A percentile compares a stretch with the other conserved stretches of the same genome.
Conservation (phyloP, 2,113 vertebrate species). For the Danionella cerebrum region DNA sequence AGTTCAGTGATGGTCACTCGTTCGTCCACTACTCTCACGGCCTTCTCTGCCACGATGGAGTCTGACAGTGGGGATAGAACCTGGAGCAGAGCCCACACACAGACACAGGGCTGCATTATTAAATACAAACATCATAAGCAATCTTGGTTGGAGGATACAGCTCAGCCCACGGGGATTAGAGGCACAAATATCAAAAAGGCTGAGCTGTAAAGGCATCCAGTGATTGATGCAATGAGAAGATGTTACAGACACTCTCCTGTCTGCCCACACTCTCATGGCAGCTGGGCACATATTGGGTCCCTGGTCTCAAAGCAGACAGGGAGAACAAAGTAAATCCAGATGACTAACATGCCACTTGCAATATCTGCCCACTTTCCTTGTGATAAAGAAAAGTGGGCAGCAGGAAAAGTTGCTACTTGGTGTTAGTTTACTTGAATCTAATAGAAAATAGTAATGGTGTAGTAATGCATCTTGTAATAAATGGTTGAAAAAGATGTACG, state of each 20-base stretch:
- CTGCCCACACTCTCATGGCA: slow-evolving; percentile 12
- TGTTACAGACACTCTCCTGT: background rate
- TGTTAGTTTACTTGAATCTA: too few relatives aligned
- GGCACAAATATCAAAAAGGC: background rate
- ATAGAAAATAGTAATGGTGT: too few relatives aligned
- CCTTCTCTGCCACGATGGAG: slow-evolving; percentile 94
- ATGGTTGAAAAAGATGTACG: too few relatives aligned
- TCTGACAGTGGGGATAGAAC: slow-evolving; percentile 90
- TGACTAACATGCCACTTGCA: slow-evolving; percentile 35
- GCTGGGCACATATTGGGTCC: background rate
- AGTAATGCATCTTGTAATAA: too few relatives aligned
- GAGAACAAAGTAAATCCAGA: slow-evolving; percentile 1
- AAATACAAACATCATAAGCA: background rate
- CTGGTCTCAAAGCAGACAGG: slow-evolving; percentile 9
- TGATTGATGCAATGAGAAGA: slow-evolving; percentile 12
- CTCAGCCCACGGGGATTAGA: background rate
- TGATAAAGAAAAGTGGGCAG: background rate
- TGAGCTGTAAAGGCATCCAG: slow-evolving; percentile 5
- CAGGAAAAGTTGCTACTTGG: background rate
- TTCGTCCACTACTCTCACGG: slow-evolving; percentile 86
- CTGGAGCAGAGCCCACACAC: slow-evolving; percentile 49
- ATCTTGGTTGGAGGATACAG: background rate
- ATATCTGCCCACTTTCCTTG: slow-evolving; percentile 25
- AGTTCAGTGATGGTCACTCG: slow-evolving; percentile 89
- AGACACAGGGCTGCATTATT: background rate